Evolutionary conservation across 2,888 invertebrate species (phyloP).

Genomic region (Iphiclides podalirius): DNA sequence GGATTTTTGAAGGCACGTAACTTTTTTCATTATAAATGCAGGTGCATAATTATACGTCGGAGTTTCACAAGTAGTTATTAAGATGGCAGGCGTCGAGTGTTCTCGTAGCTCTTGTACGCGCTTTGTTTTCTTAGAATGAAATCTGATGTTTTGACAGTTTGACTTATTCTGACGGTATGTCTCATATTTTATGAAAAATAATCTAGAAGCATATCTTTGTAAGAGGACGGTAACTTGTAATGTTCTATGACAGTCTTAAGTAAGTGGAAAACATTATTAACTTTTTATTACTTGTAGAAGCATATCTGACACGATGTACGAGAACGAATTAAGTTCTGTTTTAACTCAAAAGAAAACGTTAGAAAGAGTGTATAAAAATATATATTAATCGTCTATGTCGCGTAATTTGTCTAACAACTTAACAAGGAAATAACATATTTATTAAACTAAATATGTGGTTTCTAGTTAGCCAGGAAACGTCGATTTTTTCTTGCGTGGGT

Average conservation of each 20-base stretch:
- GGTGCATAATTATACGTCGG: conserved; percentile 35
- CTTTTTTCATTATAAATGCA: conserved; percentile 25
- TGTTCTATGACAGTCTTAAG: conserved; percentile 1
- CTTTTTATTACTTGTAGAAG: not conserved
- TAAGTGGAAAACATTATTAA: not conserved
- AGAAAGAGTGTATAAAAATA: too few relatives aligned
- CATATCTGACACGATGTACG: too few relatives aligned
- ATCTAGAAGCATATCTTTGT: conserved; percentile 15
- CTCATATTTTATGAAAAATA: conserved; percentile 25
- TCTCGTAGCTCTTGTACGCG: conserved; percentile 38
- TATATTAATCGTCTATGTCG: too few relatives aligned
- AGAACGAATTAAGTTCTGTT: too few relatives aligned
- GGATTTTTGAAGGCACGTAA: not conserved
- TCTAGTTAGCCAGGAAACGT: conserved; percentile 15
- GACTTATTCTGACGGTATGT: conserved; percentile 30
- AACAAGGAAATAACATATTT: conserved; percentile 16
- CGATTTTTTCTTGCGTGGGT: conserved; percentile 13
- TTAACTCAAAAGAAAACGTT: too few relatives aligned
- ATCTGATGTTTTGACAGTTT: conserved; percentile 45
- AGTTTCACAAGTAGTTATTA: conserved; percentile 41
- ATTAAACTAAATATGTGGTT: conserved; percentile 4
- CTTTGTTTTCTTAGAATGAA: conserved; percentile 45
- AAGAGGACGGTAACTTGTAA: not conserved
- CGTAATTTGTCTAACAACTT: conserved; percentile 14
- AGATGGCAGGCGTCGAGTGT: conserved; percentile 36